Evolutionary conservation across 2,113 vertebrate species (phyloP).

Genomic region (Bujurquina vittata): DNA sequence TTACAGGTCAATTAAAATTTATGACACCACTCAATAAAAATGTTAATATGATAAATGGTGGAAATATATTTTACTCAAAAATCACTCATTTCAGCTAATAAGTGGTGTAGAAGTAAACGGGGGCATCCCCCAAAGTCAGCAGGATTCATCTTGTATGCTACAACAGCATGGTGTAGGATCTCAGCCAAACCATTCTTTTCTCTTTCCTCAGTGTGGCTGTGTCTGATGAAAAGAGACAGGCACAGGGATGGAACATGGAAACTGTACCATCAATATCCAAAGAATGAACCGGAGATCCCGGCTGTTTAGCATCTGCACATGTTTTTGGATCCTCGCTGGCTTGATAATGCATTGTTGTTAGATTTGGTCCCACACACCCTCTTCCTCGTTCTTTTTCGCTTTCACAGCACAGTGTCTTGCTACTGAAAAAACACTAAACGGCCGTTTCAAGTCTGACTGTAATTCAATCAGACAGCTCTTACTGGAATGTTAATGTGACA

Average conservation of each 20-base stretch:
- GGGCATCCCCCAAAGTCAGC: background rate
- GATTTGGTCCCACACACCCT: conserved; percentile 18
- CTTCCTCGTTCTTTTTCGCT: background rate
- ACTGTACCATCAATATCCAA: conserved; percentile 26
- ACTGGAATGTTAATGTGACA: conserved; percentile 38
- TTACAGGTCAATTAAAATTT: background rate
- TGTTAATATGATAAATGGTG: background rate
- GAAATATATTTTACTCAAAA: background rate
- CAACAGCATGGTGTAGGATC: background rate
- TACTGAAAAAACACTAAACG: conserved; percentile 18
- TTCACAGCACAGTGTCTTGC: background rate
- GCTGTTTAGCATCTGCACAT: background rate
- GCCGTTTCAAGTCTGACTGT: conserved; percentile 20
- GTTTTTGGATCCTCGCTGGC: background rate
- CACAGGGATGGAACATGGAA: background rate
- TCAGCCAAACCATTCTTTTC: background rate
- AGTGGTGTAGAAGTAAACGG: background rate
- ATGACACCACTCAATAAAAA: background rate
- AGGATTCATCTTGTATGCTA: background rate
- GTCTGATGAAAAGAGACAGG: conserved; percentile 24
- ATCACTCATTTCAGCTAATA: accelerated
- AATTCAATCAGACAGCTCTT: conserved; percentile 64
- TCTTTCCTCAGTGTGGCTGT: background rate
- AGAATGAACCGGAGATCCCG: conserved; percentile 31
- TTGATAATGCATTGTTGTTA: conserved; percentile 44